Evolutionary conservation across 2,797 vertebrate genomes (phyloP), one percentile per base, ranked within the genome.

Genomic region (Myotis myotis): DNA sequence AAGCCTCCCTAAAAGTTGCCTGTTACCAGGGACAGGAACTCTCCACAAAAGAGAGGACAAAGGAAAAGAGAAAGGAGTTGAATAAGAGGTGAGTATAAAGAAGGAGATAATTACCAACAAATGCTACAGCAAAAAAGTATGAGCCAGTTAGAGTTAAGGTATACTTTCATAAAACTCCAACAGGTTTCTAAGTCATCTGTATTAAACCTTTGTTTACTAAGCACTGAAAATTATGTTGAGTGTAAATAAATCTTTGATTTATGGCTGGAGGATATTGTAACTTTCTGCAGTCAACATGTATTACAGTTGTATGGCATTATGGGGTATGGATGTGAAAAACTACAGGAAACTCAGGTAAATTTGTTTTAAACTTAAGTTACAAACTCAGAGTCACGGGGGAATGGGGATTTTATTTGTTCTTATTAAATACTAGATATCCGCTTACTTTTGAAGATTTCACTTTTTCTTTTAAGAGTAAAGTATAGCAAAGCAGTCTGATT

Each of bases 401-500:
- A 4, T 11, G 2, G 11, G 51, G 8, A 5, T 91, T 33, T 94
- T 89, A 60, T 53, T 82, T 62, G 15, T 75, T 87, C 47, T 84
- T 80, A 82, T 55, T 85, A 91, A 84, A 72, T 23, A 64, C 23
- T 41, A 2, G 33, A 89, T 33, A 70, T 6, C 62, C 84, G 33
- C 25, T 79, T 86, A 64, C 36, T 89, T 95, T 71, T 19, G 60
- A 53, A 86, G 44, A 90, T 74, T 83, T 91, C 28, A 78, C 16
- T 82, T 91, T 89, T 57, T 33, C 25, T 70, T 72, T 79, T 86
- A 95, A 75, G 47, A 86, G 55, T 68, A 83, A 93, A 96, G 8
- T 66, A 0, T 12, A 92, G 41, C 6, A 91, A 94, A 93, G 25
- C 3, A 60, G 44, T 80, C n/a, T 3, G 33, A 87, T 62, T 53